Evolutionary conservation across 2,113 vertebrate genomes (phyloP).

Genomic region (Buteo buteo): DNA sequence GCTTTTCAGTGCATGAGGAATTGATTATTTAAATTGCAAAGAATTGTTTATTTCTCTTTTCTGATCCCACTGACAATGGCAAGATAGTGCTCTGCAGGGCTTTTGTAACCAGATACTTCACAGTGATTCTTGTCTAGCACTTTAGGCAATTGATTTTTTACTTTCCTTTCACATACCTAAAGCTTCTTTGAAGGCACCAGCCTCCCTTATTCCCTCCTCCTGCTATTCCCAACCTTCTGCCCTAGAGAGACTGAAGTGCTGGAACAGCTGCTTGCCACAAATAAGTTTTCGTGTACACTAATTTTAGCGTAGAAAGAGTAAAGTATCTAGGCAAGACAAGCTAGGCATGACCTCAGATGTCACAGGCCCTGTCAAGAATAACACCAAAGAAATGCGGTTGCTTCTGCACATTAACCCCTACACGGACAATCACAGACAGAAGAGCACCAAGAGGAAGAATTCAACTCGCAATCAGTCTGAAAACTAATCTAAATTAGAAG

Average conservation of each 20-base stretch:
- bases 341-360: neutral
- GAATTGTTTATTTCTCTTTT: neutral
- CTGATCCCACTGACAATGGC: neutral
- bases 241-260: neutral
- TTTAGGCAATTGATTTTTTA: neutral
- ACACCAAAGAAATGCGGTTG: neutral
- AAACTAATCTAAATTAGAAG: neutral
- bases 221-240: neutral
- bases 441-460: neutral
- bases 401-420: neutral
- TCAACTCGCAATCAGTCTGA: neutral
- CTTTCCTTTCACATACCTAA: constrained; percentile 12
- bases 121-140: neutral
- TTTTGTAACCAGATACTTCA: neutral
- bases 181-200: neutral
- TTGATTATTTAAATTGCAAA: constrained; percentile 16
- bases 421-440: accelerated
- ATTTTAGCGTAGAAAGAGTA: constrained; percentile 36
- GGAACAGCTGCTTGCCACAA: constrained; percentile 40
- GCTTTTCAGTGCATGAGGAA: constrained; percentile 61
- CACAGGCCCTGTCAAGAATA: neutral
- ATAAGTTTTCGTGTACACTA: constrained; percentile 5
- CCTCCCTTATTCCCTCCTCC: neutral
- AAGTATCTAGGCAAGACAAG: neutral
- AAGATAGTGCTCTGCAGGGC: neutral